These are phyloP conservation scores for Polyploca ridens DNA, from an alignment of 2,888 invertebrate genomes.

Conservation along the genomic window DNA sequence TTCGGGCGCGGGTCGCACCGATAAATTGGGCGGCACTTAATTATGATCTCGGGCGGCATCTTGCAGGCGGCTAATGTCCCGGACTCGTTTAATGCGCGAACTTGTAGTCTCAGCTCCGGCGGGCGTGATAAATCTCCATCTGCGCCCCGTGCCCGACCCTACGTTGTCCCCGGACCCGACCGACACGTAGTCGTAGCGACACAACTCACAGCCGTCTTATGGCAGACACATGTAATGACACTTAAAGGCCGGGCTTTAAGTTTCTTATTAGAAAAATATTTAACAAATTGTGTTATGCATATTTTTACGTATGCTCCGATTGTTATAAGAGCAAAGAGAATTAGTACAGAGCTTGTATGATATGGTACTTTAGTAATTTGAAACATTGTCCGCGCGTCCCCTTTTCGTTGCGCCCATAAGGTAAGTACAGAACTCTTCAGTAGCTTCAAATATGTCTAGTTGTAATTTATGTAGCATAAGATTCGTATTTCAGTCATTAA, in stretches of 20 bases:
- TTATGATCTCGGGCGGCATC: constrained; percentile 85
- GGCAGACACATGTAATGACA: not conserved
- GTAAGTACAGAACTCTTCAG: not conserved
- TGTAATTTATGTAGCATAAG: constrained; percentile 26
- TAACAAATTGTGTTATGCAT: too few species aligned
- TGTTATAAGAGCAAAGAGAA: too few species aligned
- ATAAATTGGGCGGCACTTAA: constrained; percentile 85
- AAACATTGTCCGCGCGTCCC: not conserved
- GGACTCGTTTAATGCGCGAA: constrained; percentile 84
- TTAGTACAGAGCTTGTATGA: not conserved
- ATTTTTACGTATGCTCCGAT: too few species aligned
- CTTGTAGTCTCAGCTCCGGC: constrained; percentile 80
- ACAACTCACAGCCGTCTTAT: not conserved
- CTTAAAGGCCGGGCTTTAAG: too few species aligned
- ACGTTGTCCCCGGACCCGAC: constrained; percentile 28
- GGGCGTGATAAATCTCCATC: constrained; percentile 83
- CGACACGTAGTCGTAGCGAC: constrained; percentile 25
- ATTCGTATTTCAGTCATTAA: constrained; percentile 60
- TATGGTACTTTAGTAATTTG: too few species aligned
- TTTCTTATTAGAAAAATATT: too few species aligned
- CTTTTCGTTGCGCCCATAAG: not conserved
- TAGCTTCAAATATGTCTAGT: not conserved
- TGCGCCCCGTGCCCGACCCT: constrained; percentile 59
- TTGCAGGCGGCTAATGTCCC: constrained; percentile 83
- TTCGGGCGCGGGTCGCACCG: constrained; percentile 79